Evolutionary conservation across 2,888 invertebrate species (phyloP).

Genomic region (Chrysomela aeneicollis): DNA sequence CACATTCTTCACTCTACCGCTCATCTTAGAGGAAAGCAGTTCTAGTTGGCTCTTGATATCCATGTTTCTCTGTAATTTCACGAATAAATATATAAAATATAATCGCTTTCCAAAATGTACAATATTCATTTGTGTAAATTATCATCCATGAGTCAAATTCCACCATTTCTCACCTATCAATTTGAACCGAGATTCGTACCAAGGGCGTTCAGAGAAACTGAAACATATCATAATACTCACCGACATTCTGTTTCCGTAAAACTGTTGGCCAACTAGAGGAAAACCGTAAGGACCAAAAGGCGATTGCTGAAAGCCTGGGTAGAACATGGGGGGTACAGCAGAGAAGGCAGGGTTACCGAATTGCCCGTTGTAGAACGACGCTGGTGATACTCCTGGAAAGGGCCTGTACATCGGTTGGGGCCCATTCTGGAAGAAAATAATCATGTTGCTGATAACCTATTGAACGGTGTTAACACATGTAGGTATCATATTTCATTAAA

Average conservation of each 20-base stretch:
- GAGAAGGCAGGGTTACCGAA: constrained; percentile 38
- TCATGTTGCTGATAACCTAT: too few species aligned
- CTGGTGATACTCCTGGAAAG: constrained; percentile 53
- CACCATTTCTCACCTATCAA: too few species aligned
- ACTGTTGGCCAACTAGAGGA: constrained; percentile 60
- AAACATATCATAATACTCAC: too few species aligned
- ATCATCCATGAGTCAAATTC: too few species aligned
- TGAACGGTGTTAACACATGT: too few species aligned
- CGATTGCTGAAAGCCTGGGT: constrained; percentile 62
- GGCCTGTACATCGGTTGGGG: constrained; percentile 63
- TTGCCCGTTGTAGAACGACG: constrained; percentile 51
- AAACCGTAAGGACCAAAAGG: constrained; percentile 54
- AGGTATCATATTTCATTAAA: too few species aligned
- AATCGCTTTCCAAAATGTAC: too few species aligned
- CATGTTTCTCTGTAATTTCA: constrained; percentile 65
- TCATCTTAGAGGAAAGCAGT: constrained; percentile 64
- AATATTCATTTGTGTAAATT: too few species aligned
- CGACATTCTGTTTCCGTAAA: constrained; percentile 63
- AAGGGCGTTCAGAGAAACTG: too few species aligned
- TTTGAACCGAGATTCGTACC: too few species aligned
- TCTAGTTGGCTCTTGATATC: constrained; percentile 70
- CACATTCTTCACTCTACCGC: constrained; percentile 67
- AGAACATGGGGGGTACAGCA: constrained; percentile 54
- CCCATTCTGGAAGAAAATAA: constrained; percentile 50
- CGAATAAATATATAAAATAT: neutral